Base-by-base conservation (phyloP, 2,113 vertebrate genomes). In the Pholis gunnellus region DNA sequence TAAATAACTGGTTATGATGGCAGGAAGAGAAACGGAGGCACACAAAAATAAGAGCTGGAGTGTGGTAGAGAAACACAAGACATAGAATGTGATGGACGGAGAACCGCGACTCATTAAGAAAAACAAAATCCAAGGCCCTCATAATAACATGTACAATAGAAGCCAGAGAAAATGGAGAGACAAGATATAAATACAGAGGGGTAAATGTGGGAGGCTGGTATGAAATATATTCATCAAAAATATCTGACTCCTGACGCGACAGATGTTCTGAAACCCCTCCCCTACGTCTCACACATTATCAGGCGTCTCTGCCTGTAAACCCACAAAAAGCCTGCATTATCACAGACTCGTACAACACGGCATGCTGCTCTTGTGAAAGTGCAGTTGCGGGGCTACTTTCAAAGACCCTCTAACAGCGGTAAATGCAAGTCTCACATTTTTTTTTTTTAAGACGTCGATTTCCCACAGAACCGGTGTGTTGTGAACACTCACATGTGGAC, bases 1-100 rank as follows among this genome's bases (percentile, higher is more conserved):
- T 88, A 85, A 88, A 94, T 91, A 90, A 90, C 46, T 73, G 73
- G 48, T 87, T 89, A 83, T 84, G 88, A 87, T 73, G 61, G 75
- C 57, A 64, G 56, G 6, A 46, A 79, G 71, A 75, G 60, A 78
- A 75, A 84, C 22, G 0, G 20, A 90, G 66, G 34, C 34, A 59
- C 15, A 42, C 0, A 18, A 71, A 25, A 50, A 71, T 27, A 54
- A 75, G 46, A 34, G 50, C 81, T 78, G 20, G 52, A 82, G 71
- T 78, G 71, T 40, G 50, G 76, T 70, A 25, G 48, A 59, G n/a
- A 81, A 78, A 83, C 1, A 27, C 31, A 85, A 70, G 50, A 59
- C 11, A 25, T 27, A 68, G 15, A 75, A 54, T 61, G 44, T 25
- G 63, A 75, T 29, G 10, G 64, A 75, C 54, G 38, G 38, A 63